Evolutionary conservation across 1,140 invertebrate genomes (phyloP).

Genomic region (Forficula auricularia): DNA sequence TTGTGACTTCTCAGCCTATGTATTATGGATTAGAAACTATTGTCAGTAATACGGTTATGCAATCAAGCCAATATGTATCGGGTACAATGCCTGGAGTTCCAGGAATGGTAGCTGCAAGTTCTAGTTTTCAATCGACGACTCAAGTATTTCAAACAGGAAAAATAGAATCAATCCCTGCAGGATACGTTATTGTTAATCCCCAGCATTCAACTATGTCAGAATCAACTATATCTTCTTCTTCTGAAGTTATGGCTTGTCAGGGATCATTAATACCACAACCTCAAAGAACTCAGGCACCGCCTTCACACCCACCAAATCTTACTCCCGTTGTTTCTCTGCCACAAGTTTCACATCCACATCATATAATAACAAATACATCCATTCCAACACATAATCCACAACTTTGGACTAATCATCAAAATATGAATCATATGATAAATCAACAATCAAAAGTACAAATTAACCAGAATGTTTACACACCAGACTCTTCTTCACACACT

Average conservation of each 20-base stretch:
- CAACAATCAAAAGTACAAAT: too few species aligned
- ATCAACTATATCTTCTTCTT: too few species aligned
- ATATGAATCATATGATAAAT: too few species aligned
- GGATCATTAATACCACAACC: slow-evolving; percentile 3
- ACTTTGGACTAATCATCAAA: slow-evolving; percentile 9
- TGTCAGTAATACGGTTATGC: slow-evolving; percentile 70
- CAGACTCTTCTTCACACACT: too few species aligned
- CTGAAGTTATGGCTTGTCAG: too few species aligned
- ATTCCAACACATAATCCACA: not conserved
- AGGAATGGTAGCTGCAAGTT: slow-evolving; percentile 53
- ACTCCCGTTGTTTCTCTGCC: too few species aligned
- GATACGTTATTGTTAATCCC: slow-evolving; percentile 15
- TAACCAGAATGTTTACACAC: too few species aligned
- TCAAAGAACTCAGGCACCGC: not conserved
- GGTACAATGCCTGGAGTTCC: slow-evolving; percentile 33
- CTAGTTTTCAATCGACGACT: slow-evolving; percentile 60
- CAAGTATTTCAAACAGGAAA: slow-evolving; percentile 68
- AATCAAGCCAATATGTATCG: slow-evolving; percentile 60
- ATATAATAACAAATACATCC: too few species aligned
- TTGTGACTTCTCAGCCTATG: slow-evolving; percentile 46
- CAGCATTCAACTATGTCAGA: slow-evolving; percentile 1
- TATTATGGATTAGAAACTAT: slow-evolving; percentile 67
- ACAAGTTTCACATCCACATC: not conserved
- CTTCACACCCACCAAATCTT: not conserved
- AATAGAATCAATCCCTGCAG: slow-evolving; percentile 49